These are phyloP conservation scores for Acholoe squamosa DNA, from an alignment of 2,888 invertebrate species.

Conservation along the genomic window DNA sequence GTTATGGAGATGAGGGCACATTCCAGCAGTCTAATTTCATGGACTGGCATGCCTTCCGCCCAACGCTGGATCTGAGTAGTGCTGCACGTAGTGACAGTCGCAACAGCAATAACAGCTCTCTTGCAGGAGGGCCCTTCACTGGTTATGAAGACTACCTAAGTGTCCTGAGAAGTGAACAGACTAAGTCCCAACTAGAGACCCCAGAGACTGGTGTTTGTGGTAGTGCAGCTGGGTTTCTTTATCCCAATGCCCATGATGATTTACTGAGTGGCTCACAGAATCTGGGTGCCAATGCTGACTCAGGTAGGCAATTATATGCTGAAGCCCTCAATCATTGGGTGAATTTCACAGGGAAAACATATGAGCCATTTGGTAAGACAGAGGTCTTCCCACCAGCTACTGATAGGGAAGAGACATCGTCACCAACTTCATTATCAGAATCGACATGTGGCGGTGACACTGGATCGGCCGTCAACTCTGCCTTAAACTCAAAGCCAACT, in stretches of 20 bases:
- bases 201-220: background rate
- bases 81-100: background rate
- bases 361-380: slow-evolving; percentile 74
- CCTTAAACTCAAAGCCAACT: slow-evolving; percentile 71
- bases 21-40: background rate
- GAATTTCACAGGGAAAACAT: slow-evolving; percentile 62
- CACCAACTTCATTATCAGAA: no score
- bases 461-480: background rate
- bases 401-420: background rate
- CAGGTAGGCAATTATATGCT: slow-evolving; percentile 40
- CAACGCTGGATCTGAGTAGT: slow-evolving; percentile 35
- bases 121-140: background rate
- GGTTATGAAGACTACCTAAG: background rate
- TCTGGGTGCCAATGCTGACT: slow-evolving; percentile 26
- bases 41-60: slow-evolving; percentile 28
- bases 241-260: background rate
- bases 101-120: background rate
- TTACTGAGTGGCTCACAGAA: slow-evolving; percentile 10
- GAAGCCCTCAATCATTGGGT: slow-evolving; percentile 44
- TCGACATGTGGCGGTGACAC: background rate
- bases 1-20: slow-evolving; percentile 7
- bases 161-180: background rate
- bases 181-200: slow-evolving; percentile 12
- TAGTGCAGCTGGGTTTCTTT: background rate
- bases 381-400: slow-evolving; percentile 68